Evolutionary conservation across 2,113 vertebrate species (phyloP), one percentile per base, ranked within the genome.

Genomic region (Terrapene triunguis): DNA sequence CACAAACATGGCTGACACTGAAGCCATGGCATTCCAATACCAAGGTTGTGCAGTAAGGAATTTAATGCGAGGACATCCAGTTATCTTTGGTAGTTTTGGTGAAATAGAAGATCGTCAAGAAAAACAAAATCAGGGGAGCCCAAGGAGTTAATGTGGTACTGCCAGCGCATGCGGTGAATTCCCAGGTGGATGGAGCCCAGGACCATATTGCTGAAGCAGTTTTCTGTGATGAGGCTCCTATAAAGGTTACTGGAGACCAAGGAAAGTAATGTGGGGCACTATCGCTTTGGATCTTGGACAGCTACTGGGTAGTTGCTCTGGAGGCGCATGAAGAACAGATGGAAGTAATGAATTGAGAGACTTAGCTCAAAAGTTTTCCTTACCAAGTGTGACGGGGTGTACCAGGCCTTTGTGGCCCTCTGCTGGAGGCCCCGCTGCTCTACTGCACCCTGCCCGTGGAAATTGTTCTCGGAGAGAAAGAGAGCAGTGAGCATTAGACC

Each of bases 31-130:
- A 82, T 57, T 25, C 29, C 25, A 44, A 57, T 32, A 38, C 4
- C 12, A 88, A 82, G 55, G 27, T 50, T 55, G 12, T 50, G 54
- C 42, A 54, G 65, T 22, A 50, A 8, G 10, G 29, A 74, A 19
- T 17, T 78, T 24, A 12, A 79, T 0, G 0, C 8, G 10, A 22
- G 27, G 27, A 9, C 42, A 65, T 25, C 6, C 85, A 47, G 35
- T 44, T 69, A 53, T 53, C 17, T 80, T 92, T 35, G 69, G 29
- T 29, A 35, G 32, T 85, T 5, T 2, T 24, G 35, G 62, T 50
- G 62, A 85, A 81, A 78, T 6, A 85, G 4, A 48, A 65, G 29
- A 79, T 16, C 51, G 65, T 10, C 35, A 44, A 24, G 19, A 80
- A 84, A 86, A 25, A 76, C 38, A 42, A 42, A 65, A 42, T 74